Evolutionary conservation across 2,113 vertebrate genomes (phyloP).

Genomic region (Mionectes macconnelli): DNA sequence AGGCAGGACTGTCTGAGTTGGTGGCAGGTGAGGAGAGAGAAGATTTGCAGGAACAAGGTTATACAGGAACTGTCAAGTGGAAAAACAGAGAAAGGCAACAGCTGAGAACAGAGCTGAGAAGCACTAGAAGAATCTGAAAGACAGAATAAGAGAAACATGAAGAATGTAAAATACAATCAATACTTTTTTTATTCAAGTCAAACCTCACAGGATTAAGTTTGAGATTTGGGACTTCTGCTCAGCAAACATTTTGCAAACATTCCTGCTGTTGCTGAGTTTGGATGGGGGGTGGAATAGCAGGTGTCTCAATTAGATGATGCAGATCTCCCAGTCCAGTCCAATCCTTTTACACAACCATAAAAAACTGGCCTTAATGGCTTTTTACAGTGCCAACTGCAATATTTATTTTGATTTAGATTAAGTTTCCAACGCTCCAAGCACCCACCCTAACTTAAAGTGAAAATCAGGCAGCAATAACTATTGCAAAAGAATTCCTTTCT

Average conservation of each 20-base stretch:
- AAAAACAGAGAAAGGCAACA: slow-evolving; percentile 12
- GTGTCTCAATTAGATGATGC: not conserved
- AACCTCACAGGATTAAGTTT: not conserved
- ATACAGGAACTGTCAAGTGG: slow-evolving; percentile 35
- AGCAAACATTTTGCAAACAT: not conserved
- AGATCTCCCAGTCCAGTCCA: not conserved
- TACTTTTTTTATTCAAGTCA: not conserved
- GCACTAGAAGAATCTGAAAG: not conserved
- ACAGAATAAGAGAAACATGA: not conserved
- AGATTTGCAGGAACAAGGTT: slow-evolving; percentile 18
- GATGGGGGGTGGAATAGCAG: not conserved
- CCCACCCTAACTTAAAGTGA: not conserved
- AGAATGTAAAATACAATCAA: not conserved
- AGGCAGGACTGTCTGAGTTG: not conserved
- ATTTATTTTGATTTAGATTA: not conserved
- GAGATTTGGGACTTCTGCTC: not conserved
- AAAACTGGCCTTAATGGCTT: not conserved
- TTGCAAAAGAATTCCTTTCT: not conserved
- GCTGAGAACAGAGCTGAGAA: not conserved
- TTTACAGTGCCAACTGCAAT: not conserved
- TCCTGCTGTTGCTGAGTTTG: not conserved
- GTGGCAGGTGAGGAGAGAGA: slow-evolving; percentile 13
- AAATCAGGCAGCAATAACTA: not conserved
- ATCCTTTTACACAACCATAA: not conserved
- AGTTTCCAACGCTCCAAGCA: not conserved